Percentiles rank a stretch among this genome's conserved stretches.
phyloP scores from a whole-genome alignment of 2,888 invertebrate species.

The Pardosa pseudoannulata region DNA sequence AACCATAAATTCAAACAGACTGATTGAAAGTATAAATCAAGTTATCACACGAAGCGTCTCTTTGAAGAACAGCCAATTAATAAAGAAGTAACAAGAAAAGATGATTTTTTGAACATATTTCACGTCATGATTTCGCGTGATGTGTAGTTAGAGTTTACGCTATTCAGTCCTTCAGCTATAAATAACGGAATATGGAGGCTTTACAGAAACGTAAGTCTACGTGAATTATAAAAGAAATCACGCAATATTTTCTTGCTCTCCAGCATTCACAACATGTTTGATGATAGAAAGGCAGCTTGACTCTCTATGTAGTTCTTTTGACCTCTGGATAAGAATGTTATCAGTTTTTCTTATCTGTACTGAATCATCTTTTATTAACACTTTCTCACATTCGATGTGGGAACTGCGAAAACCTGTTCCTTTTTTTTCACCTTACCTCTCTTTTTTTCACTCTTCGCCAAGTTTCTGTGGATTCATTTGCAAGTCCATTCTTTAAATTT shows the following conservation, averaged over 20 bases:
- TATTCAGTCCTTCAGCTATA: neutral
- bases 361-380: neutral
- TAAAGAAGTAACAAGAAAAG: no score
- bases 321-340: neutral
- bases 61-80: no score
- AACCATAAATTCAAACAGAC: no score
- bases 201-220: neutral
- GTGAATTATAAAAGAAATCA: neutral
- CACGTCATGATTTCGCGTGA: neutral
- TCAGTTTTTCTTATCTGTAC: neutral
- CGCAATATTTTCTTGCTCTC: neutral
- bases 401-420: neutral
- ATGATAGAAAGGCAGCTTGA: neutral
- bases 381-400: constrained; percentile 1
- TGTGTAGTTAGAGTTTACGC: neutral
- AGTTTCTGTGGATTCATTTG: neutral
- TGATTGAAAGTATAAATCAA: no score
- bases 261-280: neutral
- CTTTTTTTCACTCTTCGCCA: no score
- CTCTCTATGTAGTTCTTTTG: neutral
- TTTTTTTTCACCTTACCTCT: neutral
- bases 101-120: no score
- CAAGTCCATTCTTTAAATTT: neutral
- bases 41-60: no score
- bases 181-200: neutral